Base-by-base conservation (phyloP, 2,113 vertebrate species). In the Pachycephala philippinensis region DNA sequence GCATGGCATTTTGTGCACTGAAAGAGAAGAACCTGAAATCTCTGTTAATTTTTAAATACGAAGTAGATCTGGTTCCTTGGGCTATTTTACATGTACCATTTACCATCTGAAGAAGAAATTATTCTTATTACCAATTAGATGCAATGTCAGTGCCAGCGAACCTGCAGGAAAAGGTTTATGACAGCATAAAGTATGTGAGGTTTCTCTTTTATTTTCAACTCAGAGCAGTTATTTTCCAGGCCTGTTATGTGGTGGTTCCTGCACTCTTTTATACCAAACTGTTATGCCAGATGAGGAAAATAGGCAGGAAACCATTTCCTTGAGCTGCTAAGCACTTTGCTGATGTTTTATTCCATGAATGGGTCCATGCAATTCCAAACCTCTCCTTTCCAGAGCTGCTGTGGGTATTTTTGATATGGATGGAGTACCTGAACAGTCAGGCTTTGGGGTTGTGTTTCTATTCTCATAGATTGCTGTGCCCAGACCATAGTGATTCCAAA, bases 1-100 rank as follows among this genome's bases (percentile, higher is more conserved):
- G 0, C 7, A 1, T 77, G 77, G 56, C 11, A 56, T 60, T 40
- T 86, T 2, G 0, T 71, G 57, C 30, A 33, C n/a, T 79, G 57
- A 19, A 68, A 83, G 39, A 87, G 27, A 71, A 81, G 45, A 81
- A 81, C 42, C 13, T 63, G 35, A 78, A 54, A 89, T 63, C 26
- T 66, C 27, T 45, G 27, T 57, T 86, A 44, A 84, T 93, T 97
- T 84, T 97, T 89, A 92, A 96, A 80, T 90, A 95, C 9, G 31
- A 86, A 70, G 39, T 72, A 91, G 49, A 23, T 94, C 84, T 90
- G 19, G 54, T 60, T 93, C 31, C 57, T 89, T 2, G 1, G 65
- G 42, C 37, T 85, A 56, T 89, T 95, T 49, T 91, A 71, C 42
- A 53, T 40, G 45, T 76, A 59, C 88, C 66, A 80, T 91, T 97